Evolutionary conservation across 1,140 invertebrate species (phyloP), one percentile per base, ranked within the genome.

Genomic region (Sinella curviseta): DNA sequence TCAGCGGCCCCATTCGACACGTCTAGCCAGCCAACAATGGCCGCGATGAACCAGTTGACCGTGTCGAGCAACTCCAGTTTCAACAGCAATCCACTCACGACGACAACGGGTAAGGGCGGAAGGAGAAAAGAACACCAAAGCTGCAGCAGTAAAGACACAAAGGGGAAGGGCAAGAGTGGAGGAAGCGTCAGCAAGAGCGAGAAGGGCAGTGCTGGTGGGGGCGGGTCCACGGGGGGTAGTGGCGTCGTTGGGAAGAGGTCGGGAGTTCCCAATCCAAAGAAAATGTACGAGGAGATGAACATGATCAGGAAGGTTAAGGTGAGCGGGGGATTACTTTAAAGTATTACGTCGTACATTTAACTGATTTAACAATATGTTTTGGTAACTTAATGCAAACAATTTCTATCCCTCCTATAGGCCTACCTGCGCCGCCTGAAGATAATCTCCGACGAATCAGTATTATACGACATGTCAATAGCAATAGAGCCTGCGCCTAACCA

Each of bases 371-470:
- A 20, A 30, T 24, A n/a, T n/a, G n/a, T 12, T 12, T n/a, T n/a
- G n/a, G n/a, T n/a, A n/a, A n/a, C n/a, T n/a, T n/a, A n/a, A n/a
- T n/a, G n/a, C n/a, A n/a, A n/a, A n/a, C n/a, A n/a, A n/a, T n/a
- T n/a, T n/a, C n/a, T n/a, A n/a, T n/a, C n/a, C n/a, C n/a, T n/a
- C 17, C 39, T 24, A 1, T 30, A 70, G 86, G 94, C 97, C 0
- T 99, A 99, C 88, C 88, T 99, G 35, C 93, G 93, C 60, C 94
- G 96, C 84, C 92, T 99, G 89, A 93, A 95, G 85, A 94, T 97
- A 0, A 93, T 94, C 79, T 94, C 92, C 16, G 95, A 98, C 86
- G 97, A 99, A 87, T 93, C 95, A 81, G 90, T 93, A 81, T 87
- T 99, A 73, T 94, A 97, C 82, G 91, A 92, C 67, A 88, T 99